phyloP scores from a whole-genome alignment of 2,888 invertebrate genomes.

The Blera fallax region DNA sequence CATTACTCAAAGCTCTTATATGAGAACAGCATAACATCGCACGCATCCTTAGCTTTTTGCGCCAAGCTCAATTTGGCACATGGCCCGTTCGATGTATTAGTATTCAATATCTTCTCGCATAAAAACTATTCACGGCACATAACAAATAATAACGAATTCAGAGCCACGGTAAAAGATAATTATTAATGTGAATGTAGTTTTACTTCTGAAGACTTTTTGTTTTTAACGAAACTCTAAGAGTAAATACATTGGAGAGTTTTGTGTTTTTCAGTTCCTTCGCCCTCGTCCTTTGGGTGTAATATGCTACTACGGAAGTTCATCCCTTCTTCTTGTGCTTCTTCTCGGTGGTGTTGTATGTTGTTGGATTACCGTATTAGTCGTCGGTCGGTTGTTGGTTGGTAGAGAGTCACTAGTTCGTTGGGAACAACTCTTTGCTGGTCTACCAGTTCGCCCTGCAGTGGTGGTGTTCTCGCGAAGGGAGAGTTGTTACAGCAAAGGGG shows the following conservation, averaged over 20 bases:
- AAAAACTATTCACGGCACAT: conserved; percentile 54
- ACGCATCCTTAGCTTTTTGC: conserved; percentile 70
- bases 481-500: conserved; percentile 61
- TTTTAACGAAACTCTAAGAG: too few relatives aligned
- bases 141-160: conserved; percentile 56
- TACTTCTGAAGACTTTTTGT: neutral
- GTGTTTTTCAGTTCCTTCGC: conserved; percentile 47
- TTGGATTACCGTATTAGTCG: conserved; percentile 63
- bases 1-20: conserved; percentile 53
- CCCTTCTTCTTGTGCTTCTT: conserved; percentile 60
- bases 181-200: conserved; percentile 48
- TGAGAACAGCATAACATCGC: conserved; percentile 67
- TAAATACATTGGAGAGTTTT: neutral
- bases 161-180: conserved; percentile 51
- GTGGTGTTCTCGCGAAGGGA: conserved; percentile 61
- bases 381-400: conserved; percentile 71
- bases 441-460: conserved; percentile 64
- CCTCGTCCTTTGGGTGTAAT: conserved; percentile 59
- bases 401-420: conserved; percentile 64
- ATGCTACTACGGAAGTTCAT: conserved; percentile 56
- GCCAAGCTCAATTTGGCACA: conserved; percentile 69
- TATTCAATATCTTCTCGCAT: conserved; percentile 59
- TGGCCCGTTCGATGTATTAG: conserved; percentile 69
- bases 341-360: conserved; percentile 55
- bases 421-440: conserved; percentile 67